Base-by-base conservation (phyloP, 2,888 invertebrate species). In the Mythimna pallens region DNA sequence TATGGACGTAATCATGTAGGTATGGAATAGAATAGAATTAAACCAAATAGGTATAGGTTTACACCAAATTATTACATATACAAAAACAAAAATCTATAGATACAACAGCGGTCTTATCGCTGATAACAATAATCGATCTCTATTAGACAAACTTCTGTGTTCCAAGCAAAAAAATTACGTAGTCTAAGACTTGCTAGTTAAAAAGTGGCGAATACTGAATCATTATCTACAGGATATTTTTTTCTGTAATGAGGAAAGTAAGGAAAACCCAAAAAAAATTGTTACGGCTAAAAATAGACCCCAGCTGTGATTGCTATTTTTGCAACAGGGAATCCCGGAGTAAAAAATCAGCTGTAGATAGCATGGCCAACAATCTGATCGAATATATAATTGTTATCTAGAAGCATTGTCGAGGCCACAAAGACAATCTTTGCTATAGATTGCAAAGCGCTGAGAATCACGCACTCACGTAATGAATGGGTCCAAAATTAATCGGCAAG, bases 391-490 rank as follows among this genome's bases (percentile, higher is more conserved):
- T 25, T 50, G 54, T 61, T 50, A 55, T 68, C 54, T 62, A 55
- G 47, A 74, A 50, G 36, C 22, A 36, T 36, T 61, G 34, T 34
- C 20, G 54, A 68, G 54, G 61, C 47, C 30, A 7, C 36, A 54
- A 74, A 12, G 30, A 62, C 36, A 62, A 50, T 50, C 36, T 36
- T 67, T 54, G 50, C 12, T 14, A 22, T 6, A 10, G 63, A 76
- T 70, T 72, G 65, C 50, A 62, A 43, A 72, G 20, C 36, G 36
- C 72, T 58, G 57, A 72, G 14, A 72, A 77, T 64, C 77, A 77
- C 63, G 73, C 77, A 72, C 20, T 50, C 63, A 20, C 25, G 20
- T 64, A 76, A 34, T 66, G 57, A 65, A 58, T 47, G 12, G 6
- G 40, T 20, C 36, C n/a, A 14, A 69, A 78, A 65, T 50, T 58